Evolutionary conservation across 2,888 invertebrate species (phyloP), one percentile per base, ranked within the genome.

Genomic region (Helicoverpa assulta): DNA sequence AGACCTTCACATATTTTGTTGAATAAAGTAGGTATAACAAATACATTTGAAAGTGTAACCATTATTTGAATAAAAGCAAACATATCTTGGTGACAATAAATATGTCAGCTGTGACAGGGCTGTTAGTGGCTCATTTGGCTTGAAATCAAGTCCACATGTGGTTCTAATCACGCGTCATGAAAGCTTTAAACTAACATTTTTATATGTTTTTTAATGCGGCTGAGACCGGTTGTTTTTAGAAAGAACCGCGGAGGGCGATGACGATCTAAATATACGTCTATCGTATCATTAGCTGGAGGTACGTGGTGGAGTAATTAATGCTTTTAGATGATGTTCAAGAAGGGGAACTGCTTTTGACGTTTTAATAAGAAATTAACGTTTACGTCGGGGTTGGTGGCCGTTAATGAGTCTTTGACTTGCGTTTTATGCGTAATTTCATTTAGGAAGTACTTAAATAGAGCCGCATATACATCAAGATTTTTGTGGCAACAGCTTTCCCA

Each of bases 161-260:
- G 82, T 81, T 80, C 81, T 70, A 81, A 85, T 87, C 84, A 82
- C 62, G 68, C 75, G 85, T 85, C 85, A 80, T 68, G 62, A 66
- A 65, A 76, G 63, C 78, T 79, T 70, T 83, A 79, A 83, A 83
- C 67, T 67, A 67, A 74, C 77, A 63, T 80, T 85, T 86, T 87
- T 84, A 87, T 79, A 80, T 73, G 84, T 80, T 85, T 86, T 86
- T 86, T 83, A 82, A 81, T 63, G 78, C 65, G 81, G 66, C 65
- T 52, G 8, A 56, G 58, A 67, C 80, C 80, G 85, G 78, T 82
- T 86, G 85, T 80, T 84, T 87, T 84, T 86, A 80, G 71, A 76
- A 70, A 78, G 81, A 79, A 77, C 76, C 73, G 67, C 66, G 67
- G 74, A 70, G 83, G 77, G 75, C 64, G 74, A 64, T 58, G 72